Conservation (phyloP, 2,113 vertebrate species). For the Misgurnus mizolepis region DNA sequence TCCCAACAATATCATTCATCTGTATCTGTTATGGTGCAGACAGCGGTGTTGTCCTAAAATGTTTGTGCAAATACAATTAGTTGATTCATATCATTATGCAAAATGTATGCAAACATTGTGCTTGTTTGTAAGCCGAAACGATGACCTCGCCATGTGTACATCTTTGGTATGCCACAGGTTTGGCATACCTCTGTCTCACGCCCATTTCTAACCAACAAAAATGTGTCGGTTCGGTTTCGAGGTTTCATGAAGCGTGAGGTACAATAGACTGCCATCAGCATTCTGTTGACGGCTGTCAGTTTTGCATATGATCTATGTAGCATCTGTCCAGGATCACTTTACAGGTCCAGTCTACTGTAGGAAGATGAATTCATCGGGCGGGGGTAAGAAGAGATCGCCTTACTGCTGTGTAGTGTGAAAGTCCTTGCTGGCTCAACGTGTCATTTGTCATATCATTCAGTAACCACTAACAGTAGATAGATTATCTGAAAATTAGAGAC, state of each 20-base stretch:
- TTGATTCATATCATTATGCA: background rate
- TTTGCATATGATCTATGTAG: slow-evolving; percentile 29
- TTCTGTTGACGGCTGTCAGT: slow-evolving; percentile 3
- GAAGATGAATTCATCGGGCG: slow-evolving; percentile 18
- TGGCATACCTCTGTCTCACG: background rate
- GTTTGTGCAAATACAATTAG: too few relatives aligned
- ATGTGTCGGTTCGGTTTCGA: background rate
- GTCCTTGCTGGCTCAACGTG: background rate
- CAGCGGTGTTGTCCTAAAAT: too few relatives aligned
- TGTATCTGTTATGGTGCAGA: too few relatives aligned
- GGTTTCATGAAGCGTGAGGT: background rate
- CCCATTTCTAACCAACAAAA: background rate
- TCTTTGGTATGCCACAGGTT: background rate
- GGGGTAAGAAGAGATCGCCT: slow-evolving; percentile 26
- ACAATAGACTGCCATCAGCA: background rate
- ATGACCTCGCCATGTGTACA: background rate
- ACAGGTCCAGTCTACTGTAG: slow-evolving; percentile 3
- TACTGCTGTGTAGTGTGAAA: slow-evolving; percentile 17
- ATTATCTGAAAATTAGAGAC: background rate
- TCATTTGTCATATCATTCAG: background rate
- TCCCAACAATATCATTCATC: too few relatives aligned
- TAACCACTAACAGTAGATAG: background rate
- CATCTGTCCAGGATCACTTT: slow-evolving; percentile 42
- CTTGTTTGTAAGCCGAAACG: background rate
- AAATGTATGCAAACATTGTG: background rate